Base-by-base conservation (phyloP, 1,140 invertebrate genomes). In the Atta colombica region DNA sequence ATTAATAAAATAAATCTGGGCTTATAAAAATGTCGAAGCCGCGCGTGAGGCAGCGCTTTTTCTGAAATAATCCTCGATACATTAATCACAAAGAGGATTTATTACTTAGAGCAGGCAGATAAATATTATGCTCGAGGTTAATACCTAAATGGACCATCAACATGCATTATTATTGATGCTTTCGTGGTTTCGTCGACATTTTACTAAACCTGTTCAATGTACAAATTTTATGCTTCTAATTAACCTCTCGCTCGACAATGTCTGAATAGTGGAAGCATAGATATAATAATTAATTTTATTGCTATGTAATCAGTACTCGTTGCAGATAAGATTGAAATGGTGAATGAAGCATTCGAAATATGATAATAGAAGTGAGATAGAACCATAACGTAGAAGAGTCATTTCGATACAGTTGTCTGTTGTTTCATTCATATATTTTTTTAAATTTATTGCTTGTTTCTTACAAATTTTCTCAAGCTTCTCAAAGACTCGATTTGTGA, bases 11-110 rank as follows among this genome's bases (percentile, higher is more conserved):
- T 74, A 75, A 84, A 74, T 84, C 69, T 39, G 55, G n/a, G 80
- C 68, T 82, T 75, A 61, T 61, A 75, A 75, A 84, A 84, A 84
- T 58, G 80, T 49, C 51, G 66, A 72, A 45, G 78, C 35, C 25
- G 66, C 45, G 78, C 45, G 31, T 3, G 31, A 65, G 28, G 53
- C 16, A 31, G 69, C 55, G 53, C 55, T 84, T 45, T 84, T 75
- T 61, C 80, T 84, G 80, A 84, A 84, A 74, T 84, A 84, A 84
- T 84, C 80, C 69, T 74, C 80, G 80, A 84, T 84, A 84, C 69
- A 84, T 84, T 84, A 84, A 84, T 84, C 69, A 84, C 80, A 84
- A 75, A 84, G 80, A 84, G 80, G 69, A 84, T 84, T 84, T 84
- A 84, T 84, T 75, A 84, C 80, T 84, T 84, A 84, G 80, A 84